These are phyloP conservation scores for Tragelaphus imberbis DNA, from an alignment of 2,113 vertebrate species.

Conservation along the genomic window DNA sequence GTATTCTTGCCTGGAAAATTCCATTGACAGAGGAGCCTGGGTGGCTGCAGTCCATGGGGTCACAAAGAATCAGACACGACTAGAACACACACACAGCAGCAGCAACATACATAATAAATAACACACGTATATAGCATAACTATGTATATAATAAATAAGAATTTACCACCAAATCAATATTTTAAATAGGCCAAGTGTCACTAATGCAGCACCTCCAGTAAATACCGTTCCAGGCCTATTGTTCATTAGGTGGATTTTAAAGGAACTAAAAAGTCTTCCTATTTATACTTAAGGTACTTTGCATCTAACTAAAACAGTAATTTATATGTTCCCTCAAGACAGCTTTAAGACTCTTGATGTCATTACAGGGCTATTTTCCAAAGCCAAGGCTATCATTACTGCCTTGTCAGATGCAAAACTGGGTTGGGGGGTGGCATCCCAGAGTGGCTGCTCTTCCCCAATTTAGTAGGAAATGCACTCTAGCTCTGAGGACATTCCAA, in stretches of 20 bases:
- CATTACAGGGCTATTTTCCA: slow-evolving; percentile 16
- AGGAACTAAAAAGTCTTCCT: background rate
- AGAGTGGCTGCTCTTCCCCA: background rate
- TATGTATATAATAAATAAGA: background rate
- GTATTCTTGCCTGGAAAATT: background rate
- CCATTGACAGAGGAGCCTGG: background rate
- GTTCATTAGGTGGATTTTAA: background rate
- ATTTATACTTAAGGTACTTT: background rate
- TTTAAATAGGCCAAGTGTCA: background rate
- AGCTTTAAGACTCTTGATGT: slow-evolving; percentile 10
- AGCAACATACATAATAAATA: background rate
- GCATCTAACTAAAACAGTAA: background rate
- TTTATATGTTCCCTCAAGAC: background rate
- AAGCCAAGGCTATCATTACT: slow-evolving; percentile 35
- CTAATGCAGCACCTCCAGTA: background rate
- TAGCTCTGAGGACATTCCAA: background rate
- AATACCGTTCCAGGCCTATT: background rate
- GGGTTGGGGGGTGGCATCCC: background rate
- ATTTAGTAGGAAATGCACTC: background rate
- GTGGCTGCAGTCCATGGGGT: background rate
- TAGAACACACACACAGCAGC: background rate
- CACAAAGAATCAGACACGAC: background rate
- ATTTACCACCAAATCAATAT: background rate
- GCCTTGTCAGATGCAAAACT: background rate
- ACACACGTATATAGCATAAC: background rate